Percentiles rank a stretch among this genome's conserved stretches.
phyloP scores from a whole-genome alignment of 35 echinoderm and acorn worm species.

The Heliocidaris tuberculata region DNA sequence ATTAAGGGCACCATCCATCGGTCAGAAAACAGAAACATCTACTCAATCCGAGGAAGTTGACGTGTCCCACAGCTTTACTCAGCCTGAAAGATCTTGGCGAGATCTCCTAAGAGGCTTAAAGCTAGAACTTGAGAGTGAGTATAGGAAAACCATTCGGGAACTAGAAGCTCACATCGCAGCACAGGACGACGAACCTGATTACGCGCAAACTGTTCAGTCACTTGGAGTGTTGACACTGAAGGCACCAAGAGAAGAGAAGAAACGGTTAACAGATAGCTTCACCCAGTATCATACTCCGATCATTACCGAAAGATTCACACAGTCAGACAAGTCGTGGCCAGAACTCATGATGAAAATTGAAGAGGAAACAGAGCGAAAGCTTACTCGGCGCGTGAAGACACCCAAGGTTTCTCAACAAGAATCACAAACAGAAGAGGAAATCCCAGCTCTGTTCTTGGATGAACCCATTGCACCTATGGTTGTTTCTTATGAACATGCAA shows the following conservation, averaged over 20 bases:
- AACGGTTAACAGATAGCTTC: neutral
- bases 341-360: constrained; percentile 39
- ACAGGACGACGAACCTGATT: constrained; percentile 35
- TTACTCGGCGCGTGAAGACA: constrained; percentile 20
- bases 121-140: constrained; percentile 38
- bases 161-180: constrained; percentile 20
- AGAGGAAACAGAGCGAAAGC: constrained; percentile 30
- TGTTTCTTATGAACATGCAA: neutral
- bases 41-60: neutral
- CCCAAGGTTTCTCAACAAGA: neutral
- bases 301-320: constrained; percentile 4
- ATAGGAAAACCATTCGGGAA: constrained; percentile 29
- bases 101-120: constrained; percentile 32
- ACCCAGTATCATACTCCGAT: neutral
- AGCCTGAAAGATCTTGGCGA: constrained; percentile 27
- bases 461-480: neutral
- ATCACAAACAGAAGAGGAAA: constrained; percentile 37
- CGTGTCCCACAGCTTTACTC: neutral
- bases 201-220: constrained; percentile 14
- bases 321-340: constrained; percentile 36
- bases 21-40: constrained; percentile 14
- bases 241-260: constrained; percentile 35
- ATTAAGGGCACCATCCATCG: constrained; percentile 10
- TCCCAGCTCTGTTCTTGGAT: neutral
- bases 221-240: constrained; percentile 32